Conservation (phyloP, 2,888 invertebrate species). For the Erannis defoliaria region DNA sequence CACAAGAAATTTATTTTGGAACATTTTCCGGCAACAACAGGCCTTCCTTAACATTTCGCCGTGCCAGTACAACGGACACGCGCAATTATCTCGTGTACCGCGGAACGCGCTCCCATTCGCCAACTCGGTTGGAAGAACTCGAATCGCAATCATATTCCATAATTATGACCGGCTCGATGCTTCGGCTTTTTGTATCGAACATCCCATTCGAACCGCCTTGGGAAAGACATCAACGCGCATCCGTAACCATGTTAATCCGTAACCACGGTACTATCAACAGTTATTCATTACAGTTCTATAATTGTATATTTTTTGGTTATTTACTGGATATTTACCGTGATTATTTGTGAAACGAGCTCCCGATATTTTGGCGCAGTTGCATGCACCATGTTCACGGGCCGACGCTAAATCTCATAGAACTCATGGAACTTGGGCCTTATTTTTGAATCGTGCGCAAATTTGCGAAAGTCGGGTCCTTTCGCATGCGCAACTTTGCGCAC, state of each 20-base stretch:
- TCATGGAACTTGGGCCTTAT: too few relatives aligned
- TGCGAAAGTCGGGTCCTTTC: too few relatives aligned
- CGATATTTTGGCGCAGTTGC: too few relatives aligned
- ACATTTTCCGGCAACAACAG: slow-evolving; percentile 10
- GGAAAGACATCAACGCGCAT: slow-evolving; percentile 44
- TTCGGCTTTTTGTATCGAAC: slow-evolving; percentile 23
- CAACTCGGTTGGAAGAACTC: slow-evolving; percentile 56
- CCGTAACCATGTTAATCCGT: background rate
- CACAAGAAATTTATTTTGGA: background rate
- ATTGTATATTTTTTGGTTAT: background rate
- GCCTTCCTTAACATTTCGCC: slow-evolving; percentile 18
- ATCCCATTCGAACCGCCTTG: slow-evolving; percentile 11
- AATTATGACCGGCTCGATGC: slow-evolving; percentile 42
- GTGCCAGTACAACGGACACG: slow-evolving; percentile 53
- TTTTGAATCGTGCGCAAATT: too few relatives aligned
- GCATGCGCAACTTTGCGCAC: too few relatives aligned
- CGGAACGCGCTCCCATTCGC: slow-evolving; percentile 70
- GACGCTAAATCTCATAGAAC: too few relatives aligned
- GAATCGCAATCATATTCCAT: slow-evolving; percentile 57
- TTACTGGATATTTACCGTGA: too few relatives aligned
- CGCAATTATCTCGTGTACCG: slow-evolving; percentile 56
- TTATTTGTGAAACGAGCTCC: too few relatives aligned
- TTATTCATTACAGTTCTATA: background rate
- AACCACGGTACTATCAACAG: background rate
- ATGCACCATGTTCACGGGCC: too few relatives aligned